phyloP scores from a whole-genome alignment of 2,113 vertebrate species.

The Pampusana beccarii region DNA sequence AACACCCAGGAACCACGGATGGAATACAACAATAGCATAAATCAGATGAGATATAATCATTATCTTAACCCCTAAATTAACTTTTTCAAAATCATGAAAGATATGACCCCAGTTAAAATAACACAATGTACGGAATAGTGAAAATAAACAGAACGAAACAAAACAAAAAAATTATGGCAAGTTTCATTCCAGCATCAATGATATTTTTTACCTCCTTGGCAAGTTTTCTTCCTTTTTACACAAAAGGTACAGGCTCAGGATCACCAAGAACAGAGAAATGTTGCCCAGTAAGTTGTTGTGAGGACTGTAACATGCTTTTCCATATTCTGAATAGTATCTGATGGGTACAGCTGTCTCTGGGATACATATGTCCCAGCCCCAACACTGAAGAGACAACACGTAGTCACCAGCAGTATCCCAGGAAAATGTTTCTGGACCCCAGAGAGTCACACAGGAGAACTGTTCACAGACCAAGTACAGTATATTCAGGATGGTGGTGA shows the following conservation, averaged over 20 bases:
- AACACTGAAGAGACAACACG: not conserved
- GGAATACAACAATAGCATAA: not conserved
- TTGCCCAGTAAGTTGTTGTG: not conserved
- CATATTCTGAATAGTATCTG: not conserved
- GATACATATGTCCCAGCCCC: not conserved
- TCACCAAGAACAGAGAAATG: not conserved
- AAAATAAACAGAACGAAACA: too few species aligned
- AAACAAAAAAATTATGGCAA: not conserved
- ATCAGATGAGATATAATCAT: not conserved
- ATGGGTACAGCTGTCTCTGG: not conserved
- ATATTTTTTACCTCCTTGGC: not conserved
- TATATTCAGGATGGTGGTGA: not conserved
- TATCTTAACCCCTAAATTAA: not conserved
- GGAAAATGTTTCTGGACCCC: not conserved
- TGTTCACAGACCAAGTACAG: not conserved
- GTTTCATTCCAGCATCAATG: not conserved
- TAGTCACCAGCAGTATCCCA: not conserved
- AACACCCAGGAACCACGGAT: not conserved
- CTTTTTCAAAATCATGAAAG: not conserved
- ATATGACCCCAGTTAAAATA: not conserved
- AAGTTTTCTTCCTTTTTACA: not conserved
- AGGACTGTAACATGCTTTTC: not conserved
- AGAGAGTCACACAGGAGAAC: not conserved
- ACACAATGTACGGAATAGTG: not conserved
- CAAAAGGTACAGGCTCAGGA: not conserved